A percentile compares a stretch with the other conserved stretches of the same genome.
Evolutionary conservation across 1,140 invertebrate species (phyloP).

Genomic region (Patella vulgata): DNA sequence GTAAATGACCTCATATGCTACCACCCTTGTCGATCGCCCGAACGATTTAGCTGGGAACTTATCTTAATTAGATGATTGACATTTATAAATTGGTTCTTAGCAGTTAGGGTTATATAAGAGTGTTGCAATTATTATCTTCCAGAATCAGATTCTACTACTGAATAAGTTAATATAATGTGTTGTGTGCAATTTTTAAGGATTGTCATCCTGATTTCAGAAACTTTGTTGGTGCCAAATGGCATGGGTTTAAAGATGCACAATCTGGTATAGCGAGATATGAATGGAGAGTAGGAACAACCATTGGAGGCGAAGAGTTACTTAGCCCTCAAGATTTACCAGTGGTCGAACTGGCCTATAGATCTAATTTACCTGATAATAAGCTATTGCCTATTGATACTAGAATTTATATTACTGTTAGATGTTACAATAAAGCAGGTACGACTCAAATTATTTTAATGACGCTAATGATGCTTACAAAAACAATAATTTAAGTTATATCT

Average conservation of each 20-base stretch:
- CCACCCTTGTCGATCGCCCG: too few relatives aligned
- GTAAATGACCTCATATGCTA: too few relatives aligned
- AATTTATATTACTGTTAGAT: constrained; percentile 40
- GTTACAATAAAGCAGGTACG: constrained; percentile 40
- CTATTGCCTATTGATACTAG: constrained; percentile 20
- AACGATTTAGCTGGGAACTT: too few relatives aligned
- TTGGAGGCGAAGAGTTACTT: constrained; percentile 32
- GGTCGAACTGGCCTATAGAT: constrained; percentile 14
- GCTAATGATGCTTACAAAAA: too few relatives aligned
- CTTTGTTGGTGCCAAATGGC: constrained; percentile 36
- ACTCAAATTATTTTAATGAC: neutral
- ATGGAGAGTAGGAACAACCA: constrained; percentile 38
- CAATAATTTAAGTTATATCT: too few relatives aligned
- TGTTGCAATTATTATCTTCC: too few relatives aligned
- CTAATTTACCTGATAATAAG: neutral
- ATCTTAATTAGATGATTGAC: too few relatives aligned
- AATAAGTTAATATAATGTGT: too few relatives aligned
- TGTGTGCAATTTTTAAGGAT: too few relatives aligned
- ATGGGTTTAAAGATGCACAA: constrained; percentile 38
- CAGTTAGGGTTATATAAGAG: too few relatives aligned
- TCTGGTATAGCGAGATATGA: constrained; percentile 34
- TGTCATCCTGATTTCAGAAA: constrained; percentile 29
- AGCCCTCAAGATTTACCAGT: constrained; percentile 16
- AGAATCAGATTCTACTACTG: too few relatives aligned
- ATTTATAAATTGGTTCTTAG: too few relatives aligned